Percentiles rank a stretch among this genome's conserved stretches.
These are phyloP conservation scores for Xestoiulus laeticollis DNA, from an alignment of 2,888 invertebrate genomes.

Conservation along the genomic window DNA sequence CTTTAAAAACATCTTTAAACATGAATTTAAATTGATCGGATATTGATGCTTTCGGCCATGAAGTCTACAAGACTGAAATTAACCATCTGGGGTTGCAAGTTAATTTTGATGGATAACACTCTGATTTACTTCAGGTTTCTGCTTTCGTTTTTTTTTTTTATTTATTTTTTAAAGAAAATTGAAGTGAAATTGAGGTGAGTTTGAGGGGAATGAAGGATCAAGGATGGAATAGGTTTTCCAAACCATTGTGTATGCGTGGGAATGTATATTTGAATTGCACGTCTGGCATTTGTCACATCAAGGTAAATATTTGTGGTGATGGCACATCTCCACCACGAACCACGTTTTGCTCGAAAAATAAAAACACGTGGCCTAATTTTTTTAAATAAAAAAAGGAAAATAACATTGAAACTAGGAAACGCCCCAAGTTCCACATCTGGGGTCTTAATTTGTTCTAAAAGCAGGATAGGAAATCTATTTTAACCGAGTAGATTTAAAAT, in stretches of 20 bases:
- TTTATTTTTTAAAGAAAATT: background rate
- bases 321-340: background rate
- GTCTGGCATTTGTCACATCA: conserved; percentile 37
- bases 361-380: conserved; percentile 7
- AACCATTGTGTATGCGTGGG: background rate
- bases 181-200: background rate
- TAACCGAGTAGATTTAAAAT: background rate
- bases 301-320: background rate
- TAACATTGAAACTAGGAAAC: background rate
- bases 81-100: too few species aligned
- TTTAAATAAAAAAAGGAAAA: background rate
- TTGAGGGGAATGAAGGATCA: background rate
- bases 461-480: background rate
- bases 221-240: background rate
- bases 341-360: background rate
- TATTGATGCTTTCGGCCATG: background rate
- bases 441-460: background rate
- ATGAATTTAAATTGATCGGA: background rate
- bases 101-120: too few species aligned
- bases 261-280: conserved; percentile 16
- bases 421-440: background rate
- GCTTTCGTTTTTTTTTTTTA: background rate
- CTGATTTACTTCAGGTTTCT: background rate
- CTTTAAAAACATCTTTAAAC: too few species aligned
- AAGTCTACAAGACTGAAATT: background rate